A percentile compares a stretch with the other conserved stretches of the same genome.
Conservation (phyloP, 2,888 invertebrate species). For the Laspeyria flexula region DNA sequence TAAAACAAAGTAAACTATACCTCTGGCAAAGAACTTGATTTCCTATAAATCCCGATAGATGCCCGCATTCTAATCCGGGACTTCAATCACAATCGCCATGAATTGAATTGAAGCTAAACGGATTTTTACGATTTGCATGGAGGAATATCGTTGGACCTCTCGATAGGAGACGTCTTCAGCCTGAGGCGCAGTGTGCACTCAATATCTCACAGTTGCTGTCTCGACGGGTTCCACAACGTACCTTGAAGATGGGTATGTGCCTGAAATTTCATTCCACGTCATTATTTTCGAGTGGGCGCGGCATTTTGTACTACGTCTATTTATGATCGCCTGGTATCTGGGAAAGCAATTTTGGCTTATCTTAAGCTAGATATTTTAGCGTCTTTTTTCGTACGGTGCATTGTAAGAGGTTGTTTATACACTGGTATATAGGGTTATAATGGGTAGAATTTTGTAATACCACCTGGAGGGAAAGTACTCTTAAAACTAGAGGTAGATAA, state of each 20-base stretch:
- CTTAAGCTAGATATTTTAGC: constrained; percentile 1
- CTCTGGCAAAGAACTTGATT: constrained; percentile 11
- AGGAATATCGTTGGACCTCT: constrained; percentile 38
- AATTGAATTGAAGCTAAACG: constrained; percentile 54
- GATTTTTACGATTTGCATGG: constrained; percentile 59
- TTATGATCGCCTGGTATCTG: constrained; percentile 43
- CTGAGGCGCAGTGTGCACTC: constrained; percentile 47
- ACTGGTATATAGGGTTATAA: too few relatives aligned
- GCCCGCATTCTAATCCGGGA: constrained; percentile 24
- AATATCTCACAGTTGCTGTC: constrained; percentile 60
- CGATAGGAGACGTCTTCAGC: constrained; percentile 35
- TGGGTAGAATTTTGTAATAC: too few relatives aligned
- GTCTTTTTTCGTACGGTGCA: not conserved
- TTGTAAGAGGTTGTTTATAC: too few relatives aligned
- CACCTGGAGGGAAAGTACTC: too few relatives aligned
- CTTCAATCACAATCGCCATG: constrained; percentile 40
- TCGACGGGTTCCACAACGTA: constrained; percentile 13
- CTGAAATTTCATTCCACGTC: constrained; percentile 70
- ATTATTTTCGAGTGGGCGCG: constrained; percentile 73
- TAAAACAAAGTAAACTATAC: too few relatives aligned
- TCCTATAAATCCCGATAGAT: constrained; percentile 16
- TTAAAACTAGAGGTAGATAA: too few relatives aligned
- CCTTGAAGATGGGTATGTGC: constrained; percentile 44
- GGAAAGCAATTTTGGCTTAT: constrained; percentile 43
- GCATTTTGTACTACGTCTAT: constrained; percentile 54